These are phyloP conservation scores for Drosophila nr. fundita DNA, from an alignment of 2,888 invertebrate genomes.

Conservation along the genomic window DNA sequence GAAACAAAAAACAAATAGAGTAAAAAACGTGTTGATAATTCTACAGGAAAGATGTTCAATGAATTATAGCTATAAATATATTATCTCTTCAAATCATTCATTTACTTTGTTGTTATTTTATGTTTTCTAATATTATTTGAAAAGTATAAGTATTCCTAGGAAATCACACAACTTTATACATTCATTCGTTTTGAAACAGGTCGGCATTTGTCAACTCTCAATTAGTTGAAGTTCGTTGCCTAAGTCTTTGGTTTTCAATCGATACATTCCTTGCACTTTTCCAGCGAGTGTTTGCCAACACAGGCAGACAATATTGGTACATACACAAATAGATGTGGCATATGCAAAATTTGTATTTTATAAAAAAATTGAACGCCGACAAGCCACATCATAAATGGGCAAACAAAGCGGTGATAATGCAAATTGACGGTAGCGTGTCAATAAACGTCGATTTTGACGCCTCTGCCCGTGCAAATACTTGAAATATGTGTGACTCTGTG, in stretches of 20 bases:
- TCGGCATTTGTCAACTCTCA: constrained; percentile 24
- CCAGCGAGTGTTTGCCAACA: constrained; percentile 2
- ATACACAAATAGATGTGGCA: constrained; percentile 9
- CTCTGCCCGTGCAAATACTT: constrained; percentile 43
- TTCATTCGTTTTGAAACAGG: constrained; percentile 2
- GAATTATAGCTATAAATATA: constrained; percentile 9
- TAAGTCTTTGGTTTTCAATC: constrained; percentile 66
- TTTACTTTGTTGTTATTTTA: not conserved
- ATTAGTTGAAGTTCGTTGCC: constrained; percentile 55
- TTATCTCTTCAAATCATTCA: not conserved
- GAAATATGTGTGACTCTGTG: constrained; percentile 32
- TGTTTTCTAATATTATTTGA: not conserved
- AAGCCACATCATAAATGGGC: constrained; percentile 20
- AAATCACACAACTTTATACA: not conserved
- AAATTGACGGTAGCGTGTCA: constrained; percentile 68
- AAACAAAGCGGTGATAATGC: constrained; percentile 38
- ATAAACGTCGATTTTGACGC: constrained; percentile 54
- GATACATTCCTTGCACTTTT: constrained; percentile 10
- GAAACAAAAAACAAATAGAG: not conserved
- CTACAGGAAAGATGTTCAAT: constrained; percentile 12
- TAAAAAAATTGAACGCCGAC: not conserved
- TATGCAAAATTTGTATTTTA: constrained; percentile 15
- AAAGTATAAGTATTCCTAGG: not conserved
- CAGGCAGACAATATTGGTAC: constrained; percentile 11
- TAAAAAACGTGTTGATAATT: constrained; percentile 55